Conservation (phyloP, 2,797 vertebrate species). For the Dendrocincla fuliginosa region DNA sequence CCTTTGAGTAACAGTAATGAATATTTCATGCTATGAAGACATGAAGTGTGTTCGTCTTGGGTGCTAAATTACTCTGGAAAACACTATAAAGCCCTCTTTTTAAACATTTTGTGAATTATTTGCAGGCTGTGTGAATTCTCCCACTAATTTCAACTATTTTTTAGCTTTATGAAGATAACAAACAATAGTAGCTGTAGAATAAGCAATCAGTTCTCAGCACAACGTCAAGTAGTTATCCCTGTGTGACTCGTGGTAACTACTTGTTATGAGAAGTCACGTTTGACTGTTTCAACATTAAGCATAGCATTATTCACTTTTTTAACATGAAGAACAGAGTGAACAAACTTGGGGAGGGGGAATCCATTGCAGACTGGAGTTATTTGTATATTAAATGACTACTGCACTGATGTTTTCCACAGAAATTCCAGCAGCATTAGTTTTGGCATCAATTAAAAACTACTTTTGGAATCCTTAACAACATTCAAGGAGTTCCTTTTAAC, state of each 20-base stretch:
- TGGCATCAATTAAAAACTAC: slow-evolving; percentile 40
- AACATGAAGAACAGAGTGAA: background rate
- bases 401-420: slow-evolving; percentile 2
- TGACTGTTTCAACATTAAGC: background rate
- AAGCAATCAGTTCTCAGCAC: background rate
- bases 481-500: slow-evolving; percentile 24
- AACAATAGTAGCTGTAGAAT: background rate
- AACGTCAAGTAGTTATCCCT: background rate
- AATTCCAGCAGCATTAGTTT: background rate
- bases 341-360: background rate
- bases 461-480: slow-evolving; percentile 33
- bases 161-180: background rate
- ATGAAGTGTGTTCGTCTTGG: background rate
- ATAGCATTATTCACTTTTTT: background rate
- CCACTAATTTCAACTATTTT: background rate
- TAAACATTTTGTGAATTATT: background rate
- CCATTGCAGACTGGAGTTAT: background rate
- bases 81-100: background rate
- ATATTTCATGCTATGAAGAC: background rate
- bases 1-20: background rate
- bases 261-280: background rate
- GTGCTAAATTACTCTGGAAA: background rate
- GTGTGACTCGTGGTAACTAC: background rate
- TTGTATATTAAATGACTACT: background rate
- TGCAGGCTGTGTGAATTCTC: background rate